These are phyloP conservation scores for Calyptomena viridis DNA, from an alignment of 2,113 vertebrate genomes.

Conservation along the genomic window DNA sequence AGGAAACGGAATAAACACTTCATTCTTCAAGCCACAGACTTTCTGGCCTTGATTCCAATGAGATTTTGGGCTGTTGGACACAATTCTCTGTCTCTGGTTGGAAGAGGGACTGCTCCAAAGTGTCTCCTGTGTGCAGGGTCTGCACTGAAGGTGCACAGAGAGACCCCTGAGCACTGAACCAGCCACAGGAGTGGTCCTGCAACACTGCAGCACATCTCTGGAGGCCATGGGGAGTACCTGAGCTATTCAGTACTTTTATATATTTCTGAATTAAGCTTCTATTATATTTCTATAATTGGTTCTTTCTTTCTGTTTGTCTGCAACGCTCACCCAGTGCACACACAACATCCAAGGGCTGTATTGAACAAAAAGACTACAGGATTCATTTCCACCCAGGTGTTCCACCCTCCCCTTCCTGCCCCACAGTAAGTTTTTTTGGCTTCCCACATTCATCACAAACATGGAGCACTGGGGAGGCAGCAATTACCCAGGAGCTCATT, in stretches of 20 bases:
- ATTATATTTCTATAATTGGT: neutral
- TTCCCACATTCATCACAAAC: neutral
- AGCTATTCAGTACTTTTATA: neutral
- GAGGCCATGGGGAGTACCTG: neutral
- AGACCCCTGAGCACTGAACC: neutral
- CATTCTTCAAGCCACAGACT: neutral
- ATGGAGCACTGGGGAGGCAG: neutral
- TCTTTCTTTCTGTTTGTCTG: neutral
- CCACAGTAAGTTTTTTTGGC: neutral
- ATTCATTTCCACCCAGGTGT: neutral
- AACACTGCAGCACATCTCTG: neutral
- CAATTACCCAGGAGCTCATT: neutral
- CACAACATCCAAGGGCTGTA: neutral
- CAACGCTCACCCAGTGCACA: neutral
- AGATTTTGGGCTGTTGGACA: neutral
- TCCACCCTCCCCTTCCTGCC: neutral
- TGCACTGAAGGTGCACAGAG: neutral
- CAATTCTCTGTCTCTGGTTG: neutral
- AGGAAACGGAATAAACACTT: neutral
- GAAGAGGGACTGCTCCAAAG: neutral
- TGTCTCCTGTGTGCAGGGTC: neutral
- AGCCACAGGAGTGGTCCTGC: neutral
- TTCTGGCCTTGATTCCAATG: neutral
- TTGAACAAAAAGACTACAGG: neutral
- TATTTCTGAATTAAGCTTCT: neutral